Evolutionary conservation across 2,113 vertebrate species (phyloP).

Genomic region (Sitta europaea): DNA sequence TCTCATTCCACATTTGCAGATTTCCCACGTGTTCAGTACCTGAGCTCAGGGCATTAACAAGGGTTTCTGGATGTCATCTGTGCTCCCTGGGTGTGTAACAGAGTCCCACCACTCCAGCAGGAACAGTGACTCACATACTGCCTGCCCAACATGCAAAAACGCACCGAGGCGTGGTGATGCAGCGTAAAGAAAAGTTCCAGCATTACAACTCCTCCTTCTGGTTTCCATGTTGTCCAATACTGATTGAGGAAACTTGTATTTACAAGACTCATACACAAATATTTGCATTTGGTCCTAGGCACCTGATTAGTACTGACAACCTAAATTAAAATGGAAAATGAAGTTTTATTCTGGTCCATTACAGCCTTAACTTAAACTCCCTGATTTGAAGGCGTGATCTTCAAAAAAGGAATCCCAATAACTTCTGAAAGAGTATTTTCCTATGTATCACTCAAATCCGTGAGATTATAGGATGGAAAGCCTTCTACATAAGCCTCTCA

Average conservation of each 20-base stretch:
- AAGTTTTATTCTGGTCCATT: background rate
- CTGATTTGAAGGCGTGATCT: background rate
- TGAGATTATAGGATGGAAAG: background rate
- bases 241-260: background rate
- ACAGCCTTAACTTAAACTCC: background rate
- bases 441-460: background rate
- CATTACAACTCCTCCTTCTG: background rate
- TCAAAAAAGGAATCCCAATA: background rate
- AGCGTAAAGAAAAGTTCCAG: background rate
- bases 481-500: background rate
- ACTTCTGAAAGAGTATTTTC: background rate
- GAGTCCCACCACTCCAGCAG: background rate
- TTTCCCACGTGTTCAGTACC: background rate
- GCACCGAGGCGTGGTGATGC: background rate
- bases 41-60: background rate
- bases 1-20: background rate
- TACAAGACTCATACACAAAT: background rate
- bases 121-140: background rate
- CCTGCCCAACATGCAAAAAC: background rate
- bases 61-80: background rate
- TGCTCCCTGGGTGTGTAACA: background rate
- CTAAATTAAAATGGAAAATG: background rate
- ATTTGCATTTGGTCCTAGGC: constrained; percentile 57
- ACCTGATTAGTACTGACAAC: background rate
- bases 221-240: background rate